phyloP scores from a whole-genome alignment of 53 echinoderm and acorn worm species.

The Temnopleurus reevesii region DNA sequence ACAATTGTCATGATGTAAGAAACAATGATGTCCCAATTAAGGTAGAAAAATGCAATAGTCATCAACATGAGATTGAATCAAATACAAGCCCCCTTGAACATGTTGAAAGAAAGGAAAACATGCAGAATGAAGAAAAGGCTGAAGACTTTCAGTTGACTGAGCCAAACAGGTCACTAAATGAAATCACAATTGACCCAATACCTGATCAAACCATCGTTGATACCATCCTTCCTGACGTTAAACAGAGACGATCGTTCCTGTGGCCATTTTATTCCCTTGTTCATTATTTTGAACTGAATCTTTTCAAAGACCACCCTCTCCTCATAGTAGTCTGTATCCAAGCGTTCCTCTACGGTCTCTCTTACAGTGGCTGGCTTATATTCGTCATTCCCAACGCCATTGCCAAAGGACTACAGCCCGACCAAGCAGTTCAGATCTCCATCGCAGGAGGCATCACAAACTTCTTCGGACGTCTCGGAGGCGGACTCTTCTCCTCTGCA shows the following conservation, averaged over 20 bases:
- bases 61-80: no score
- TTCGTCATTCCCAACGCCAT: slow-evolving; percentile 1
- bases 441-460: not conserved
- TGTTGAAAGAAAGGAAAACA: no score
- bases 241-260: not conserved
- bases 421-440: slow-evolving; percentile 8
- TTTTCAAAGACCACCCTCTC: slow-evolving; percentile 17
- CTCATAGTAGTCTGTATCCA: not conserved
- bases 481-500: not conserved
- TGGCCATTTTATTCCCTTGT: no score
- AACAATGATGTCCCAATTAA: no score
- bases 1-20: no score
- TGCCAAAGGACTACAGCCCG: not conserved
- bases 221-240: not conserved
- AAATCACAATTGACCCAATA: not conserved
- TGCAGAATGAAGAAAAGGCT: no score
- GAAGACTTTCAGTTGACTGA: no score
- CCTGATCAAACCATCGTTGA: not conserved
- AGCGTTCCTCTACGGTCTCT: not conserved
- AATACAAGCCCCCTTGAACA: no score
- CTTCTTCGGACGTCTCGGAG: not conserved
- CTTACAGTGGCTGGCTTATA: slow-evolving; percentile 2
- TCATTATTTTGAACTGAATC: not conserved
- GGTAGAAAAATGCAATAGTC: no score
- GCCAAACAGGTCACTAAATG: not conserved